Base-by-base conservation (phyloP, 2,113 vertebrate species). In the Fulica atra region DNA sequence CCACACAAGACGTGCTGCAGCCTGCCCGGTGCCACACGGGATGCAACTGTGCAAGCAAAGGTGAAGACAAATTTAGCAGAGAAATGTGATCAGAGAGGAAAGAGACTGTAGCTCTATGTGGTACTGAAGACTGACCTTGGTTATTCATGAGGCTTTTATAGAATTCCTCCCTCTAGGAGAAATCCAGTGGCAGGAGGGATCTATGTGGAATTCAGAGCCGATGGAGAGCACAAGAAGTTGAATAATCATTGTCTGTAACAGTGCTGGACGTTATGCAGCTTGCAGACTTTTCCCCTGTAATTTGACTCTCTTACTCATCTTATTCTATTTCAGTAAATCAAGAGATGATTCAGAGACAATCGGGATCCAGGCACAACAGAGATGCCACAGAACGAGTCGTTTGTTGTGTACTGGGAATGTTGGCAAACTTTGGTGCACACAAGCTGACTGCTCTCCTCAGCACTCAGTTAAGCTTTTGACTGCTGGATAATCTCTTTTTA, bases 231-330 rank as follows among this genome's bases (percentile, higher is more conserved):
- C 26, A 63, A 60, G 72, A 48, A 86, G 46, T 16, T 68, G 69
- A 86, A 81, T 59, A 83, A 84, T 83, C 11, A 10, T 38, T 69
- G 71, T 66, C 73, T 81, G 0, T 77, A 88, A 51, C 59, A 72
- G 33, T 36, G 60, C 64, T 88, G 90, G 85, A 93, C 11, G 1
- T 78, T 88, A 78, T 0, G 1, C 61, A 91, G 83, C 66, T 84
- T 65, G 61, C 63, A 91, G 69, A 86, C 28, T 73, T 86, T 82
- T 88, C 80, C 54, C 74, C 89, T 89, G 23, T 86, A 86, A 96
- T 93, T 91, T 92, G 86, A 88, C 91, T 92, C 83, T 93, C 82
- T 94, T 95, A 94, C 91, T 94, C 95, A 92, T 96, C 63, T 92
- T 81, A 76, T n/a, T 79, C 93, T 96, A 88, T 94, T 95, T 96